Base-by-base conservation (phyloP, 2,888 invertebrate genomes). In the Chloroclystis v-ata region DNA sequence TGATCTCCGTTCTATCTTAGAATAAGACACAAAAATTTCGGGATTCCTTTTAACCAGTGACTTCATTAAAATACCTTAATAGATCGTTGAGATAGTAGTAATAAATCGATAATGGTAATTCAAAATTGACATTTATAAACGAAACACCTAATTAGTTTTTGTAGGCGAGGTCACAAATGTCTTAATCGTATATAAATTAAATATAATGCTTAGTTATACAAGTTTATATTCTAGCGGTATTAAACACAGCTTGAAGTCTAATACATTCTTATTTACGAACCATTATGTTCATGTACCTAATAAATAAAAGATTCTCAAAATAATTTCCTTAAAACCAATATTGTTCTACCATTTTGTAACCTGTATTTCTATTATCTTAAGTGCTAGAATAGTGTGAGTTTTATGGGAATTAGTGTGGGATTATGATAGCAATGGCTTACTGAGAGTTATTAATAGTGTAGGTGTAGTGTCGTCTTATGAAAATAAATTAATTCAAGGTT, bases 121-220 rank as follows among this genome's bases (percentile, higher is more conserved):
- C 29, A 24, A 35, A 54, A 50, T 49, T 59, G 63, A 57, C 59
- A 49, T 68, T 69, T 64, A 47, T 60, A 70, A 66, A 67, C 69
- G 66, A 74, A 69, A 71, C 70, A 71, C 72, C 64, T 67, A 77
- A 78, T 78, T 75, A 75, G 70, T 70, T 63, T 67, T 52, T 46
- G 75, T 73, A 69, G 80, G 79, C 67, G 80, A 72, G 59, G 70
- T 67, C 69, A 59, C 62, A 67, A 72, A 84, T 75, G 78, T 81
- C 82, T 84, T 81, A 74, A 84, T 83, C 73, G 69, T 62, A 61
- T 66, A 78, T 82, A 84, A 83, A 82, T 83, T 78, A 70, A 67
- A 75, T 64, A 60, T 80, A 81, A 82, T 75, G 73, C 74, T 76
- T 73, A 74, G 57, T 71, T 74, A 78, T 73, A 70, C 69, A 70